These are phyloP conservation scores for Accipiter cooperii DNA, from an alignment of 2,113 vertebrate genomes.

Conservation along the genomic window DNA sequence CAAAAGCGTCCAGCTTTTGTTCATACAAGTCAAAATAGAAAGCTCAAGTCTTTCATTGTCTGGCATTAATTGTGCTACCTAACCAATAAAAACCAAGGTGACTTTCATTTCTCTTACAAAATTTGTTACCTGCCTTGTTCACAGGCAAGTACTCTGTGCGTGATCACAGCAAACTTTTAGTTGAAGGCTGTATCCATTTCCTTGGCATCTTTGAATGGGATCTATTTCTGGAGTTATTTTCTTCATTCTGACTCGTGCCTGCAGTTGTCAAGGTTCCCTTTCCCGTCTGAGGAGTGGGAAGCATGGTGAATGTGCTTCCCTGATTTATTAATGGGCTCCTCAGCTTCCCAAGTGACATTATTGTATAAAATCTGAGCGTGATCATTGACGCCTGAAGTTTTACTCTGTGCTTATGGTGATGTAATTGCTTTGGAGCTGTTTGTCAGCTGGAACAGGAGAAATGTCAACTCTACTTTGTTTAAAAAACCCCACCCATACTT, in stretches of 20 bases:
- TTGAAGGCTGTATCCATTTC: not conserved
- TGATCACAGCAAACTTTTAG: not conserved
- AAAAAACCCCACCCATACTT: not conserved
- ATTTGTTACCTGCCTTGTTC: not conserved
- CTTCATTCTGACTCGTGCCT: not conserved
- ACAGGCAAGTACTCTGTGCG: accelerated
- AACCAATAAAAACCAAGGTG: not conserved
- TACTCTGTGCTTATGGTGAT: not conserved
- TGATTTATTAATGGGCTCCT: not conserved
- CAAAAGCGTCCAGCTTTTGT: not conserved
- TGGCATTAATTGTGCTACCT: not conserved
- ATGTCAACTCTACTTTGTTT: not conserved
- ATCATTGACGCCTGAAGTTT: not conserved
- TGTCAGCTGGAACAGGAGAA: not conserved
- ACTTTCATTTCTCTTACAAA: not conserved
- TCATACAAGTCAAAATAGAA: not conserved
- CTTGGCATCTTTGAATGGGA: not conserved
- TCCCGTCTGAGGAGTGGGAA: not conserved
- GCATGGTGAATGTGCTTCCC: not conserved
- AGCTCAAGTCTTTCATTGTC: not conserved
- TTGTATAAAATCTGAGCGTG: not conserved
- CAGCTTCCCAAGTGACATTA: not conserved
- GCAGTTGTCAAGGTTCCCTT: not conserved
- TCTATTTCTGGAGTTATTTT: not conserved
- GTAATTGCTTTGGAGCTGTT: not conserved